A percentile compares a stretch with the other conserved stretches of the same genome.
These are phyloP conservation scores for Thamnophis sirtalis DNA, from an alignment of 2,113 vertebrate genomes.

Conservation along the genomic window DNA sequence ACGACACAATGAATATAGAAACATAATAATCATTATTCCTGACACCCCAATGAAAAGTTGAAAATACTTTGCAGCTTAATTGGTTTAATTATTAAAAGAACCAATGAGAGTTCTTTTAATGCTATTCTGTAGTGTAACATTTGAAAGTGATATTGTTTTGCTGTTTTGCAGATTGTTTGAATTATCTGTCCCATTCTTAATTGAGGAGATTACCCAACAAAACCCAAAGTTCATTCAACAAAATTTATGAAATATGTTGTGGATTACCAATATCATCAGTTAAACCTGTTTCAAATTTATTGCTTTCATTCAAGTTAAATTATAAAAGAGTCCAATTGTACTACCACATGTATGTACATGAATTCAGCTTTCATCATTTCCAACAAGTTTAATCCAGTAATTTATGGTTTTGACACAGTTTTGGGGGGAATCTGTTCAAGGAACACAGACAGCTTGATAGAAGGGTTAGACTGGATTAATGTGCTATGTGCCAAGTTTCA, in stretches of 20 bases:
- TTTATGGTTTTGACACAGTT: conserved; percentile 75
- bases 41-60: conserved; percentile 25
- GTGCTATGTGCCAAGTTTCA: conserved; percentile 60
- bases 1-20: neutral
- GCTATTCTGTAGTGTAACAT: conserved; percentile 57
- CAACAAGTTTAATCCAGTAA: conserved; percentile 76
- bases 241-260: conserved; percentile 77
- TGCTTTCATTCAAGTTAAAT: conserved; percentile 79
- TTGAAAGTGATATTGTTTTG: conserved; percentile 57
- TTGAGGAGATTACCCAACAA: conserved; percentile 76
- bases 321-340: conserved; percentile 79
- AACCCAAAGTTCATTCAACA: conserved; percentile 75
- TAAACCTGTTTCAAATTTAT: conserved; percentile 83
- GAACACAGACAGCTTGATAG: conserved; percentile 68
- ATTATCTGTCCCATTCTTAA: conserved; percentile 71
- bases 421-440: conserved; percentile 67
- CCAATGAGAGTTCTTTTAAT: conserved; percentile 5
- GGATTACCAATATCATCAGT: conserved; percentile 78
- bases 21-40: conserved; percentile 13
- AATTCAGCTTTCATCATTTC: conserved; percentile 77
- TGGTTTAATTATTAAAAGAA: conserved; percentile 51
- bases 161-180: conserved; percentile 68
- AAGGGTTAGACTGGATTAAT: conserved; percentile 65
- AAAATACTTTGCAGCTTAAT: conserved; percentile 40
- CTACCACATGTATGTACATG: conserved; percentile 76